These are phyloP conservation scores for Eurystomus glaucurus DNA, from an alignment of 2,797 vertebrate species.

Conservation along the genomic window DNA sequence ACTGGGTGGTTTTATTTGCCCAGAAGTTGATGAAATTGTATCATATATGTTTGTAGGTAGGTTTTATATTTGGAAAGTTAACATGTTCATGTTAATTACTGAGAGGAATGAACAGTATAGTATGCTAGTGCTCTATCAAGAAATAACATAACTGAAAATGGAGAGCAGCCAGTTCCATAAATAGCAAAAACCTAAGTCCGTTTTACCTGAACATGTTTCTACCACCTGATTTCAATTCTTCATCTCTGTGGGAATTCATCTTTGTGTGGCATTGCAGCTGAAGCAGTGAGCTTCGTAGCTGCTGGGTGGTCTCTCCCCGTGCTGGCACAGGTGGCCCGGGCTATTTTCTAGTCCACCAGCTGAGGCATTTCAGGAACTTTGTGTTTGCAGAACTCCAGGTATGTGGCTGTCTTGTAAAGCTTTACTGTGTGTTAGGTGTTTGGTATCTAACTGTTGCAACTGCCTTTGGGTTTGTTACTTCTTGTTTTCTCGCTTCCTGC, in stretches of 20 bases:
- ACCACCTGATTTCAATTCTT: not conserved
- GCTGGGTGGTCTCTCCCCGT: not conserved
- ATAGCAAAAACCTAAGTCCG: not conserved
- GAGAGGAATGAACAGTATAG: not conserved
- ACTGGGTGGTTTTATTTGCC: not conserved
- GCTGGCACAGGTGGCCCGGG: not conserved
- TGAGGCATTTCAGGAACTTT: not conserved
- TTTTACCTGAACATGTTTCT: not conserved
- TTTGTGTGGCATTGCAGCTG: rapidly evolving
- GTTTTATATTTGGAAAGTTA: not conserved
- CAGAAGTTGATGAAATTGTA: not conserved
- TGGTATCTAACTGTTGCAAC: not conserved
- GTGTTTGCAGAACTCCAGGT: not conserved
- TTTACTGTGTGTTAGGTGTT: not conserved
- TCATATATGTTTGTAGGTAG: not conserved
- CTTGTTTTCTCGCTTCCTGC: not conserved
- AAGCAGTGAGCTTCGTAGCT: rapidly evolving
- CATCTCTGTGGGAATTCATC: not conserved
- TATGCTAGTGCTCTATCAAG: not conserved
- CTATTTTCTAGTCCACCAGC: not conserved
- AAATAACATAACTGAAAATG: not conserved
- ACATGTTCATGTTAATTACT: not conserved
- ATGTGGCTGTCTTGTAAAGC: not conserved
- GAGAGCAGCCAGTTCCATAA: not conserved
- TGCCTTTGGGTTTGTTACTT: not conserved